phyloP scores from a whole-genome alignment of 2,113 vertebrate species.

The Piprites chloris region DNA sequence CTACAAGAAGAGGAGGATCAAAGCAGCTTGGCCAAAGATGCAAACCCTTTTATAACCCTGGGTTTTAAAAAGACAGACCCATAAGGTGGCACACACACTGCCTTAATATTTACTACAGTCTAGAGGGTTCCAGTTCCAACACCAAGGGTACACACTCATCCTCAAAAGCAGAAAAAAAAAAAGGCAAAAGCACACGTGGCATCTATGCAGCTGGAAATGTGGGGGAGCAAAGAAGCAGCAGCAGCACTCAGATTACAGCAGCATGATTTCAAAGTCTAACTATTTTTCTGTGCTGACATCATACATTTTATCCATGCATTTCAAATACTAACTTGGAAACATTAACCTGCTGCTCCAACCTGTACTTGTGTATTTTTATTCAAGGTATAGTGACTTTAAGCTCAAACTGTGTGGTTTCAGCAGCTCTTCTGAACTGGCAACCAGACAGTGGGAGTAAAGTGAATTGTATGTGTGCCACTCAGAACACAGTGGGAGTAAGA shows the following conservation, averaged over 20 bases:
- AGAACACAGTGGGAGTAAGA: background rate
- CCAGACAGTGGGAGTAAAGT: background rate
- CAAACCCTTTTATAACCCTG: background rate
- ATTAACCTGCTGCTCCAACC: background rate
- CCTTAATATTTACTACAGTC: background rate
- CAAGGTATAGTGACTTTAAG: background rate
- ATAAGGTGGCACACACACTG: background rate
- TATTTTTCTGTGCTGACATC: background rate
- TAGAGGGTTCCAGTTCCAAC: slow-evolving; percentile 60
- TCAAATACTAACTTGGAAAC: background rate
- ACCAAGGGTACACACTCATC: background rate
- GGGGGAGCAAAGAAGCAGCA: background rate
- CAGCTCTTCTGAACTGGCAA: background rate
- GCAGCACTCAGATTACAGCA: background rate
- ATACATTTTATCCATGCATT: background rate
- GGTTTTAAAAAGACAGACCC: background rate
- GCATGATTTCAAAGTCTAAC: background rate
- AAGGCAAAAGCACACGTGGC: background rate
- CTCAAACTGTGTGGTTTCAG: background rate
- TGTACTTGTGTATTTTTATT: background rate
- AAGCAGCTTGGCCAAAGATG: background rate
- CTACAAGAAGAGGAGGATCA: background rate
- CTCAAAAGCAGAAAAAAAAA: background rate
- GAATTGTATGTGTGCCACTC: background rate
- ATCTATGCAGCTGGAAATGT: background rate